Evolutionary conservation across 2,888 invertebrate species (phyloP).

Genomic region (Clepsis dumicolana): DNA sequence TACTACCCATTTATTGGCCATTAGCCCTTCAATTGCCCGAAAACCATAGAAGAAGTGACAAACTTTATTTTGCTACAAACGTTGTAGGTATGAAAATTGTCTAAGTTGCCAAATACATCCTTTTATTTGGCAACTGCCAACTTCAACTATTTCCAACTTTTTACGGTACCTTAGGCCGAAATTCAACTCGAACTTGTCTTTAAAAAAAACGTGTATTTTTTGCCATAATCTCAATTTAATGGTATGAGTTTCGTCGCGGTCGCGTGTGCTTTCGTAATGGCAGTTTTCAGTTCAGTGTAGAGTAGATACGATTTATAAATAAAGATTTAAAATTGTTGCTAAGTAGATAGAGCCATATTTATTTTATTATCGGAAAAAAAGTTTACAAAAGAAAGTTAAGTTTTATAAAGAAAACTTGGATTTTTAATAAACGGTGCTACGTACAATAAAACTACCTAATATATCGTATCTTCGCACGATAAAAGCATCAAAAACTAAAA

Average conservation of each 20-base stretch:
- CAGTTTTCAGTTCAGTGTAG: conserved; percentile 3
- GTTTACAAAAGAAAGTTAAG: no score
- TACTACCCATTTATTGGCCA: no score
- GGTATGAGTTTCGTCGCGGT: conserved; percentile 20
- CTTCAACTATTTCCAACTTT: neutral
- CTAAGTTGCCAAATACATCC: neutral
- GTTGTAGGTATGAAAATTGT: no score
- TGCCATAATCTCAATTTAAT: conserved; percentile 33
- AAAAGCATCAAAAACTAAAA: neutral
- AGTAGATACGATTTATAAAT: neutral
- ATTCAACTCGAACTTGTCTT: neutral
- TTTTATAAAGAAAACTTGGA: no score
- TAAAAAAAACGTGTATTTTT: no score
- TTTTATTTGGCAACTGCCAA: neutral
- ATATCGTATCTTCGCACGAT: neutral
- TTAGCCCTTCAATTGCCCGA: no score
- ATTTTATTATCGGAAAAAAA: no score
- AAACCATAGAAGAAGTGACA: no score
- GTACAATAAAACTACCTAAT: no score
- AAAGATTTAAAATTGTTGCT: neutral
- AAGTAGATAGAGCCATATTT: no score
- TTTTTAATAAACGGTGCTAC: no score
- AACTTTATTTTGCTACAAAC: neutral
- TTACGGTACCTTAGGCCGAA: neutral
- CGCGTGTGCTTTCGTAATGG: conserved; percentile 5